phyloP scores from a whole-genome alignment of 2,113 vertebrate genomes.

The Urocitellus parryii region DNA sequence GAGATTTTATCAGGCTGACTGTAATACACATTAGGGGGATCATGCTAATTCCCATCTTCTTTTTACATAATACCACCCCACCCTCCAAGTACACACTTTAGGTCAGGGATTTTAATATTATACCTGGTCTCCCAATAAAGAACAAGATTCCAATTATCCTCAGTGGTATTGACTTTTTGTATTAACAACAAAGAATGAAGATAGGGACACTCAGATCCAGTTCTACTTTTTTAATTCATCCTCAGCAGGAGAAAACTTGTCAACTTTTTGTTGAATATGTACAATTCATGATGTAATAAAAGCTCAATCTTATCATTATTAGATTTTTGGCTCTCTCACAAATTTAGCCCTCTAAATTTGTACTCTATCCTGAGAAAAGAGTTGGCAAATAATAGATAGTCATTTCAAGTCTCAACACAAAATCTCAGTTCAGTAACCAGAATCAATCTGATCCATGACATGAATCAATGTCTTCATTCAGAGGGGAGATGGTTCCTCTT shows the following conservation, averaged over 20 bases:
- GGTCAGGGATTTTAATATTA: background rate
- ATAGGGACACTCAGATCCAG: background rate
- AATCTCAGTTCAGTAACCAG: background rate
- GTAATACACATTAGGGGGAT: background rate
- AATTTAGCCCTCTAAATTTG: background rate
- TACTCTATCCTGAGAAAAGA: background rate
- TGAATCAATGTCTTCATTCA: background rate
- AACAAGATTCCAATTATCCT: background rate
- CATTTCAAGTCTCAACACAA: background rate
- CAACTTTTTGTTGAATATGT: background rate
- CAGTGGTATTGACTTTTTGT: background rate
- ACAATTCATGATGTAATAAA: background rate
- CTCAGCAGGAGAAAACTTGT: background rate
- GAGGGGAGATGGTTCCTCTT: background rate
- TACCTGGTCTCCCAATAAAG: background rate
- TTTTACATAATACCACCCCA: background rate
- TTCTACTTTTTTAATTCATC: constrained; percentile 26
- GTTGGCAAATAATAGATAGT: background rate
- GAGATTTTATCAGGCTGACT: background rate
- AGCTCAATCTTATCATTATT: background rate
- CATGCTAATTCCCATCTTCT: background rate
- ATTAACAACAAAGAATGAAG: background rate
- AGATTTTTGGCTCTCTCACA: background rate
- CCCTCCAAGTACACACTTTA: background rate
- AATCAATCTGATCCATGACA: background rate